A percentile compares a stretch with the other conserved stretches of the same genome.
These are phyloP conservation scores for Procambarus clarkii DNA, from an alignment of 1,140 invertebrate genomes.

Conservation along the genomic window DNA sequence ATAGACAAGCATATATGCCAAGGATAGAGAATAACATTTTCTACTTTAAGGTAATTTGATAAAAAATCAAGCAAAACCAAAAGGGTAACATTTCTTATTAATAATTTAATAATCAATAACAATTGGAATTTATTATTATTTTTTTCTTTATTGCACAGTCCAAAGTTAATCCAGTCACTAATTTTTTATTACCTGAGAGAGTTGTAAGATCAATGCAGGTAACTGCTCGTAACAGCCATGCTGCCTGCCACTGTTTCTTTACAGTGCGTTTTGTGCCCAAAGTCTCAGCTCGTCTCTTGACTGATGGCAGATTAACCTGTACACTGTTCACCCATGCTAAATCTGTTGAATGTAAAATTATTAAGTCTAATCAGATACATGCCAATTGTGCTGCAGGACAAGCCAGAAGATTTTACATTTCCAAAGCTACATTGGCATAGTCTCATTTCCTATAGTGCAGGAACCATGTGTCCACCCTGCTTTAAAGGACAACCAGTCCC, in stretches of 20 bases:
- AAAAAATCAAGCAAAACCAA: not conserved
- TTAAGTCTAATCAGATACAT: no score
- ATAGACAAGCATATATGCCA: no score
- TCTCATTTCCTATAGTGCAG: not conserved
- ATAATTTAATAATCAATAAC: no score
- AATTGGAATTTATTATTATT: no score
- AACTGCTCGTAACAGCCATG: constrained; percentile 88
- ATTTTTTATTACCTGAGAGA: constrained; percentile 78
- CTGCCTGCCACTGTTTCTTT: constrained; percentile 80
- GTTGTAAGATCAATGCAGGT: constrained; percentile 95
- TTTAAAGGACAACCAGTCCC: not conserved
- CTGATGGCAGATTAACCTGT: constrained; percentile 79
- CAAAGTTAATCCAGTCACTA: no score
- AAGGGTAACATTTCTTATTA: no score
- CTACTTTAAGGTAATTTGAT: not conserved
- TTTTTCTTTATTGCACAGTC: no score
- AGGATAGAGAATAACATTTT: not conserved
- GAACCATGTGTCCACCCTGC: not conserved
- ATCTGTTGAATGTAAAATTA: constrained; percentile 75
- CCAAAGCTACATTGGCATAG: not conserved
- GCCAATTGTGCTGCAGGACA: not conserved
- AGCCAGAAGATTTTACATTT: no score
- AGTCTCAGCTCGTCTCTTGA: constrained; percentile 72
- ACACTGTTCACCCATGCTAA: constrained; percentile 79
- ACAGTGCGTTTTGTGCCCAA: constrained; percentile 76